Evolutionary conservation across 2,888 invertebrate species (phyloP).

Genomic region (Mesorhabditis sp.): DNA sequence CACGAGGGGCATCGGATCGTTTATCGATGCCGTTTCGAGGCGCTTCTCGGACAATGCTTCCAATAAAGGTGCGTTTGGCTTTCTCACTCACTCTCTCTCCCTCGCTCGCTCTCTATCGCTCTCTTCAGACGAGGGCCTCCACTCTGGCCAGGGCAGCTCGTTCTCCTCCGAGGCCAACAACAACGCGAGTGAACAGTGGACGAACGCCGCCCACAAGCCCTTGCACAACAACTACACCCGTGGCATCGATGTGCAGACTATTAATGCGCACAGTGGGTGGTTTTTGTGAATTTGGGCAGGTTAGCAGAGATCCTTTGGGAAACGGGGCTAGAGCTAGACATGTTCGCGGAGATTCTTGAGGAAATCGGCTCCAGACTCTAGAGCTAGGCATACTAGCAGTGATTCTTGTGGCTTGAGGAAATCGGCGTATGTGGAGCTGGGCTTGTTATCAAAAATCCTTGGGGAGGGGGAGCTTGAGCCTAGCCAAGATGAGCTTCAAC

Average conservation of each 20-base stretch:
- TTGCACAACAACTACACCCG: conserved; percentile 66
- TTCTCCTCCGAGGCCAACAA: conserved; percentile 41
- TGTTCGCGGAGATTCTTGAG: too few relatives aligned
- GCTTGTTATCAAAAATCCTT: too few relatives aligned
- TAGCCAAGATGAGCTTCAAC: too few relatives aligned
- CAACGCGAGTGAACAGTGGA: conserved; percentile 21
- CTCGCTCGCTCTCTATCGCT: too few relatives aligned
- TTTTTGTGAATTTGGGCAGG: background rate
- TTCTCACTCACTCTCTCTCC: background rate
- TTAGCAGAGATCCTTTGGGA: too few relatives aligned
- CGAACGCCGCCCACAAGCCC: conserved; percentile 16
- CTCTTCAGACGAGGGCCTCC: conserved; percentile 47
- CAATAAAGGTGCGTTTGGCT: conserved; percentile 10
- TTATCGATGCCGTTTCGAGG: conserved; percentile 49
- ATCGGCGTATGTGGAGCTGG: too few relatives aligned
- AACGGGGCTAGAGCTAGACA: too few relatives aligned
- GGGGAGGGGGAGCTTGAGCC: too few relatives aligned
- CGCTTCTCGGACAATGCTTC: conserved; percentile 43
- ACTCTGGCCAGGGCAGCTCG: conserved; percentile 44
- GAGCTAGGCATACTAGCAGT: too few relatives aligned
- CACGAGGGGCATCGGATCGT: conserved; percentile 34
- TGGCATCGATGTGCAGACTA: conserved; percentile 69
- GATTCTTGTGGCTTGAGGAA: too few relatives aligned
- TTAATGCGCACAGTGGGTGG: conserved; percentile 60
- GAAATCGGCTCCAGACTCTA: too few relatives aligned